These are phyloP conservation scores for Morone saxatilis DNA, from an alignment of 2,113 vertebrate genomes.

Conservation along the genomic window DNA sequence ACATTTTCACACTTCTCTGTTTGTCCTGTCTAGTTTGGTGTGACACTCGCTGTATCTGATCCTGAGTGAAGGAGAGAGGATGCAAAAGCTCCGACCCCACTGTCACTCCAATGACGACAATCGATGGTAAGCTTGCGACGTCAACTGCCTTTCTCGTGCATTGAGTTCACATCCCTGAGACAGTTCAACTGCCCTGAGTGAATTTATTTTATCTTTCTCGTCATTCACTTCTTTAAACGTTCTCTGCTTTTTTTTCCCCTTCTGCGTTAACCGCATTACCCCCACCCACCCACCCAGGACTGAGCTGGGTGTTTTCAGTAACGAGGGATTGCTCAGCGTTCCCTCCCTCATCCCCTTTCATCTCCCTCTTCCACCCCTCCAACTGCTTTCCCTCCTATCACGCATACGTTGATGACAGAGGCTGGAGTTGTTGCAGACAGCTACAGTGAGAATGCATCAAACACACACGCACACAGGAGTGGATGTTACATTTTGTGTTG, in stretches of 20 bases:
- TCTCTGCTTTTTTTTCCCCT: neutral
- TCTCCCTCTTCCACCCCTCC: slow-evolving; percentile 89
- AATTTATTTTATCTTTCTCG: neutral
- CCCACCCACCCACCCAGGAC: slow-evolving; percentile 82
- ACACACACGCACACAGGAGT: neutral
- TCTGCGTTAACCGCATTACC: neutral
- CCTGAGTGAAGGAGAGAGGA: slow-evolving; percentile 93
- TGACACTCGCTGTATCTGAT: slow-evolving; percentile 93
- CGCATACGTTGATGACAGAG: slow-evolving; percentile 94
- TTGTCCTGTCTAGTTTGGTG: slow-evolving; percentile 88
- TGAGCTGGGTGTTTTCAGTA: slow-evolving; percentile 92
- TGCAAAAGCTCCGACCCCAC: slow-evolving; percentile 89
- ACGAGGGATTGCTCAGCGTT: slow-evolving; percentile 90
- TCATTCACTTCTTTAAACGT: neutral
- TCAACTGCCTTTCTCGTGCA: neutral
- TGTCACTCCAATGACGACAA: slow-evolving; percentile 90
- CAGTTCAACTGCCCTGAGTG: neutral
- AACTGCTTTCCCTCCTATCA: slow-evolving; percentile 93
- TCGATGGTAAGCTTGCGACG: slow-evolving; percentile 86
- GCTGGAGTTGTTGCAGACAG: slow-evolving; percentile 92
- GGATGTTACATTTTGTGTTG: no score
- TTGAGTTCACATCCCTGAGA: neutral
- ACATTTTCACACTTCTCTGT: neutral
- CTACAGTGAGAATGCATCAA: slow-evolving; percentile 89
- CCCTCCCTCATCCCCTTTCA: slow-evolving; percentile 88